Evolutionary conservation across 2,113 vertebrate species (phyloP).

Genomic region (Hydrochoerus hydrochaeris): DNA sequence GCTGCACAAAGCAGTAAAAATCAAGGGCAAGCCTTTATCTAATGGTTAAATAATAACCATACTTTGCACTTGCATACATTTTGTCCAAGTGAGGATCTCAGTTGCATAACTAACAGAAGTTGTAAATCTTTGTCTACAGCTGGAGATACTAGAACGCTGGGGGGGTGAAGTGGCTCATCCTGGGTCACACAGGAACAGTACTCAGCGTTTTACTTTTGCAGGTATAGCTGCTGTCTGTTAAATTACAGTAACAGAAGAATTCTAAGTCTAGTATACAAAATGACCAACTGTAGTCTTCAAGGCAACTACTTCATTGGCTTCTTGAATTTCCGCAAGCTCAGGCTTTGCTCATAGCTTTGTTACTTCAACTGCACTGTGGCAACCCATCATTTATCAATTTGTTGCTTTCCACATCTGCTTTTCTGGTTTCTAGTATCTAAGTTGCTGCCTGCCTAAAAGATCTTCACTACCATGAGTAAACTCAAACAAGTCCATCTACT

Average conservation of each 20-base stretch:
- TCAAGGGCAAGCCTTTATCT: conserved; percentile 62
- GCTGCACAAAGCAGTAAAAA: conserved; percentile 64
- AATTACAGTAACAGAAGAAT: conserved; percentile 37
- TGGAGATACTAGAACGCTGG: conserved; percentile 36
- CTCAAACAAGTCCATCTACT: background rate
- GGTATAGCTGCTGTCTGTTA: conserved; percentile 4
- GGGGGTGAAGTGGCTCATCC: background rate
- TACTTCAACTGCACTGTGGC: background rate
- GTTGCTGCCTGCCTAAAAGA: background rate
- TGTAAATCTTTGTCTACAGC: conserved; percentile 53
- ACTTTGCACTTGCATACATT: conserved; percentile 44
- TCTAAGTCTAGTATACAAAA: background rate
- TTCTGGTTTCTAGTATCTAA: background rate
- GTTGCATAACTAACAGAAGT: background rate
- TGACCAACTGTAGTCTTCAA: background rate
- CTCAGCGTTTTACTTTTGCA: conserved; percentile 3
- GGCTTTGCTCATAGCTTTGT: background rate
- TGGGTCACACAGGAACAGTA: background rate
- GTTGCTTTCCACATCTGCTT: conserved; percentile 18
- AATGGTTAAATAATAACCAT: conserved; percentile 69
- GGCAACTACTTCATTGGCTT: background rate
- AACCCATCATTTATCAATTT: background rate
- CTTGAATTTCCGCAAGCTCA: conserved; percentile 47
- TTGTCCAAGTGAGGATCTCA: conserved; percentile 31
- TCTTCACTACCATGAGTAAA: background rate